Evolutionary conservation across 1,140 invertebrate species (phyloP).

Genomic region (Tribolium castaneum): DNA sequence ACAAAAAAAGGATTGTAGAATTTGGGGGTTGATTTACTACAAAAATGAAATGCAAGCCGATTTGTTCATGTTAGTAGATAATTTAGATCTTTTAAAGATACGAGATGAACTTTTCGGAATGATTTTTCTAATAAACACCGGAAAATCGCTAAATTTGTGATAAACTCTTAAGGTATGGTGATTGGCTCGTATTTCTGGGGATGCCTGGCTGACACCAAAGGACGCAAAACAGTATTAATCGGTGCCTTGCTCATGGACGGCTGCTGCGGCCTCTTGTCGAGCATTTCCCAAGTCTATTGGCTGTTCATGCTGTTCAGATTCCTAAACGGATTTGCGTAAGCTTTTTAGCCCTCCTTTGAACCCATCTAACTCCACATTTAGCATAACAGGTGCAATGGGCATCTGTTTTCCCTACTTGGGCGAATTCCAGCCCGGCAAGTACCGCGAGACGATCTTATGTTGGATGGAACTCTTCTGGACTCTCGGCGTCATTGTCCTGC

Average conservation of each 20-base stretch:
- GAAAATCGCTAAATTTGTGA: too few species aligned
- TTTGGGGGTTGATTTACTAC: too few species aligned
- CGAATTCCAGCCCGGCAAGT: constrained; percentile 80
- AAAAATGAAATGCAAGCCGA: too few species aligned
- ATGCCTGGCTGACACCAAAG: constrained; percentile 84
- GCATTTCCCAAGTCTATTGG: constrained; percentile 79
- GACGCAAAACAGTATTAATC: constrained; percentile 80
- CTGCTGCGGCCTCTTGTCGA: constrained; percentile 78
- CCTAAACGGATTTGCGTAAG: constrained; percentile 88
- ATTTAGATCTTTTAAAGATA: too few species aligned
- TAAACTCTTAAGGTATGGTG: constrained; percentile 73
- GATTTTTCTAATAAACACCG: too few species aligned
- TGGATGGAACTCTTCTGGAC: constrained; percentile 88
- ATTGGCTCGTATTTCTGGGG: constrained; percentile 92
- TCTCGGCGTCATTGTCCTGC: constrained; percentile 76
- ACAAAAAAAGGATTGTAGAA: too few species aligned
- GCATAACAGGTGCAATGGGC: constrained; percentile 81
- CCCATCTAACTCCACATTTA: constrained; percentile 55
- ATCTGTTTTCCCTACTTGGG: constrained; percentile 82
- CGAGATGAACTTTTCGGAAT: too few species aligned
- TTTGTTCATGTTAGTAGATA: too few species aligned
- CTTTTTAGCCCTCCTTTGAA: constrained; percentile 50
- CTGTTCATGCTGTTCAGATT: constrained; percentile 82
- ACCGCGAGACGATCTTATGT: constrained; percentile 79
- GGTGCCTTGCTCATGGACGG: constrained; percentile 82